These are phyloP conservation scores for Streblospio benedicti DNA, from an alignment of 1,140 invertebrate genomes.

Conservation along the genomic window DNA sequence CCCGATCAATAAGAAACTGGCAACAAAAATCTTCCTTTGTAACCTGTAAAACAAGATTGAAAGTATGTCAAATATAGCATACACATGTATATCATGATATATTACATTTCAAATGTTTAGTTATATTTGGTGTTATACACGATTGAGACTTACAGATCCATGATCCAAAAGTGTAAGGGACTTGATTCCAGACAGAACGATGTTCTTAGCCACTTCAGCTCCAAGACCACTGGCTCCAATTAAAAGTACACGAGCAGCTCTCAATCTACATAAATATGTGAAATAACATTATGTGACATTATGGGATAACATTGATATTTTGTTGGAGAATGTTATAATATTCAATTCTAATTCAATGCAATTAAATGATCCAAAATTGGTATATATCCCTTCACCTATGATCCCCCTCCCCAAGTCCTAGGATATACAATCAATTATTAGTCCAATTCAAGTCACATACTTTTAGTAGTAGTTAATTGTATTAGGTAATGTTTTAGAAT, in stretches of 20 bases:
- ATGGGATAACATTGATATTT: too few species aligned
- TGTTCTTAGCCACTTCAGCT: slow-evolving; percentile 93
- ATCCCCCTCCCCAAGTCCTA: too few species aligned
- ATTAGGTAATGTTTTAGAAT: too few species aligned
- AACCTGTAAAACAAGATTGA: slow-evolving; percentile 8
- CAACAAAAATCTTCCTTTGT: slow-evolving; percentile 6
- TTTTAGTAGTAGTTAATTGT: too few species aligned
- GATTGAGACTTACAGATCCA: slow-evolving; percentile 39
- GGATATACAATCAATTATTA: too few species aligned
- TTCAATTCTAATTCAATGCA: too few species aligned
- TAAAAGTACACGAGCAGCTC: slow-evolving; percentile 73
- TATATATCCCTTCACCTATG: too few species aligned
- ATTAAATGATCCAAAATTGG: too few species aligned
- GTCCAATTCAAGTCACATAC: too few species aligned
- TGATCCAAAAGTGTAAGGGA: slow-evolving; percentile 80
- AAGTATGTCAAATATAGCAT: background rate
- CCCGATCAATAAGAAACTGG: slow-evolving; percentile 10
- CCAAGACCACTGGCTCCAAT: slow-evolving; percentile 82
- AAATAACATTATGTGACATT: background rate
- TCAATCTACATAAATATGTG: slow-evolving; percentile 61
- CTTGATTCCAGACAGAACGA: slow-evolving; percentile 87
- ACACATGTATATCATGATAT: background rate
- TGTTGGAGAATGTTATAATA: too few species aligned
- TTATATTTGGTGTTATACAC: background rate
- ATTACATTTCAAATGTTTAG: too few species aligned